Conservation (phyloP, 2,888 invertebrate genomes). For the Andricus curvator region DNA sequence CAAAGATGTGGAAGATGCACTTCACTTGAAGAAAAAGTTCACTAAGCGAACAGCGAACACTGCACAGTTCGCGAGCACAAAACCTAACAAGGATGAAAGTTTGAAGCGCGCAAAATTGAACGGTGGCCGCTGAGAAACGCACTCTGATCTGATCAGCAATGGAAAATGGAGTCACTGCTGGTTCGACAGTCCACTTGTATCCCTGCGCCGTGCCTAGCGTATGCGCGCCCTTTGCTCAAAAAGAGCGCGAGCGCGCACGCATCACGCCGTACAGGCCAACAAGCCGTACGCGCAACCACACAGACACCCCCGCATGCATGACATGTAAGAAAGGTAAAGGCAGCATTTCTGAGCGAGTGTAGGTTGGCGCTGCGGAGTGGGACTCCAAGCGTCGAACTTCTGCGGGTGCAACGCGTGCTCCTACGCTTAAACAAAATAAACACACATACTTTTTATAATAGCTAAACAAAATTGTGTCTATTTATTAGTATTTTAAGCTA, state of each 20-base stretch:
- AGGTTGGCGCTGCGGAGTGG: not conserved
- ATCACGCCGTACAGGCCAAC: conserved; percentile 45
- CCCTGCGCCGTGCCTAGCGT: conserved; percentile 80
- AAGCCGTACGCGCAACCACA: conserved; percentile 32
- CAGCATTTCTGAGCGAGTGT: not conserved
- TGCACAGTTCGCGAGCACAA: conserved; percentile 35
- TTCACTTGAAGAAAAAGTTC: conserved; percentile 1
- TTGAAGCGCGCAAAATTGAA: conserved; percentile 44
- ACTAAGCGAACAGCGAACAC: conserved; percentile 31
- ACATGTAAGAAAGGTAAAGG: conserved; percentile 2
- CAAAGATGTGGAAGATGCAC: conserved; percentile 4
- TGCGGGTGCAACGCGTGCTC: conserved; percentile 41
- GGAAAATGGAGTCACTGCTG: conserved; percentile 73
- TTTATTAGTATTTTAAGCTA: not conserved
- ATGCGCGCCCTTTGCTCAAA: conserved; percentile 78
- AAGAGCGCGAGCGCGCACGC: conserved; percentile 60
- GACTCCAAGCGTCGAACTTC: conserved; percentile 42
- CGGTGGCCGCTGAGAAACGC: conserved; percentile 75
- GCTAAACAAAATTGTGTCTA: not conserved
- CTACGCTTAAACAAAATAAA: conserved; percentile 33
- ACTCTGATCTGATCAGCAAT: conserved; percentile 75
- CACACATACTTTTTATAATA: not conserved
- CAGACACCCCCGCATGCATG: not conserved
- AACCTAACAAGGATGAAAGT: conserved; percentile 10
- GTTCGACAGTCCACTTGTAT: conserved; percentile 66